Evolutionary conservation across 2,888 invertebrate genomes (phyloP), one percentile per base, ranked within the genome.

Genomic region (Rhagonycha fulva): DNA sequence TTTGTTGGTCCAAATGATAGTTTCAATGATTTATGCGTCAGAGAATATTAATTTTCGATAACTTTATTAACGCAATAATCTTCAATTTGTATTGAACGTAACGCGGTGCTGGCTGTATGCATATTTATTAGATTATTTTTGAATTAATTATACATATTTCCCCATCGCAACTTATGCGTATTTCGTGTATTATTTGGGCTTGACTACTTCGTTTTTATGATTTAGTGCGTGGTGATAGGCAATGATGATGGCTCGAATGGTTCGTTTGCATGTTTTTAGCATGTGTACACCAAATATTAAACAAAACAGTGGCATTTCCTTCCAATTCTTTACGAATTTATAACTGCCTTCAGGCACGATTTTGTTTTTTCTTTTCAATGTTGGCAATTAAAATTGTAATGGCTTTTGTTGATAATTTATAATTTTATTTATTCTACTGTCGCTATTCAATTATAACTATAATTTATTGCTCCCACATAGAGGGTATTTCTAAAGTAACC

Each of bases 211-310:
- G 61, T 76, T 76, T 66, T 76, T 76, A 78, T 81, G 81, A 81
- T 80, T 81, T 80, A 81, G 77, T 78, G 80, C 81, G 81, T 81
- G 81, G 79, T 77, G 80, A 79, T 79, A 78, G 81, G 72, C 78
- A 76, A 78, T 80, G 76, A 80, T 79, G 77, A 81, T 76, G 70
- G 74, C 68, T 72, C 63, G 74, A 78, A 80, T 80, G 78, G 79
- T 74, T 77, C 72, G 71, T 76, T 79, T 74, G 79, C 79, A 80
- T 80, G 80, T 74, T 76, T 72, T 74, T 75, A 63, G 77, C 78
- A 80, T 80, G 80, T 79, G 78, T 80, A 80, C 75, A 78, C 79
- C 72, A 78, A 79, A 80, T 75, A 79, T 76, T 76, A 75, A 79
- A 74, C 77, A 76, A 79, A 79, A 78, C 71, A 76, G 70, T 66